These are phyloP conservation scores for Dryoscopus gambensis DNA, from an alignment of 2,113 vertebrate species.

Conservation along the genomic window DNA sequence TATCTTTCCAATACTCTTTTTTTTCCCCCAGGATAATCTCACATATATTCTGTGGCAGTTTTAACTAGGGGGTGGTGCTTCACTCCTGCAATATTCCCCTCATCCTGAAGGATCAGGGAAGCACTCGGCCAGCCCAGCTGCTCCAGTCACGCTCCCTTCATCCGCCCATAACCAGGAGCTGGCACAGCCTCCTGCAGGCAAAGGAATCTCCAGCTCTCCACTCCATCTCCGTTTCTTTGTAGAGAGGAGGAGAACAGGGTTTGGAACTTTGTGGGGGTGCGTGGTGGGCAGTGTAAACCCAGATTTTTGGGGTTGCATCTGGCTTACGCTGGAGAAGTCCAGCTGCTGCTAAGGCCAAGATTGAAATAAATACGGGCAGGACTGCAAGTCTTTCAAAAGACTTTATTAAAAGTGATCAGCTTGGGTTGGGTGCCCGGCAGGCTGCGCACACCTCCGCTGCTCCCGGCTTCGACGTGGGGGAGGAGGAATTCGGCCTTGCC, in stretches of 20 bases:
- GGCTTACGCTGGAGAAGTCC: background rate
- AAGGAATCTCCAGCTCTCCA: background rate
- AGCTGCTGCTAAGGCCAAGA: background rate
- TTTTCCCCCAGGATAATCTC: rapidly evolving
- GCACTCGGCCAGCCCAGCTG: background rate
- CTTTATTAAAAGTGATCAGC: too few relatives aligned
- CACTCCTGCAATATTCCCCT: background rate
- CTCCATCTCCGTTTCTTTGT: background rate
- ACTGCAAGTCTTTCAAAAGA: too few relatives aligned
- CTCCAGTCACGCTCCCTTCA: background rate
- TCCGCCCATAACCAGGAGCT: rapidly evolving
- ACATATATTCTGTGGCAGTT: background rate
- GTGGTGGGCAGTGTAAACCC: rapidly evolving
- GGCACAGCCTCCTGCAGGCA: background rate
- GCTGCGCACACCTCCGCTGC: too few relatives aligned
- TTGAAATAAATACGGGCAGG: too few relatives aligned
- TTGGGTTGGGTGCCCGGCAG: too few relatives aligned
- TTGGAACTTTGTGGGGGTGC: background rate
- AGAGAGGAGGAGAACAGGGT: background rate
- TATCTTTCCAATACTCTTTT: background rate
- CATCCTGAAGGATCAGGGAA: background rate
- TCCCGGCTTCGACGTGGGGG: too few relatives aligned
- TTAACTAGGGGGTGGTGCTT: background rate
- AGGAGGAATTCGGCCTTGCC: too few relatives aligned
- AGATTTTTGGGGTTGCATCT: background rate